Evolutionary conservation across 2,797 vertebrate species (phyloP).

Genomic region (Schizothorax lantsangensis): DNA sequence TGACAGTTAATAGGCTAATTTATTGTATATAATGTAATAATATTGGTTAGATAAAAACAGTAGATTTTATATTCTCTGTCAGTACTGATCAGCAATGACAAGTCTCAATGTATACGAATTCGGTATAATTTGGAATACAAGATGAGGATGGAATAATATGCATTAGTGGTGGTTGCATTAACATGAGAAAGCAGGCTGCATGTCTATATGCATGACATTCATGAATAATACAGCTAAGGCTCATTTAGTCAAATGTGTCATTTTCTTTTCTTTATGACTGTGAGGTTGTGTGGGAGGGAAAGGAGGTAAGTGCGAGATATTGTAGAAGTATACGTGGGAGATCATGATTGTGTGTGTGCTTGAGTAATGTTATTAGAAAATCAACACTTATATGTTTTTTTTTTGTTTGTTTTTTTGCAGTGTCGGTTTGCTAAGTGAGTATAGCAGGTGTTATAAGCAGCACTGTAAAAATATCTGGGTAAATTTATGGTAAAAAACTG

Average conservation of each 20-base stretch:
- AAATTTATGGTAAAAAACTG: background rate
- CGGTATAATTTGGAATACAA: constrained; percentile 1
- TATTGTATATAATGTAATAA: background rate
- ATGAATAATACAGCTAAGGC: constrained; percentile 43
- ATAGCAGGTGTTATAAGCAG: background rate
- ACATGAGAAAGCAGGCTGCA: constrained; percentile 20
- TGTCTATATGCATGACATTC: constrained; percentile 36
- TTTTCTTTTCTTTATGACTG: constrained; percentile 43
- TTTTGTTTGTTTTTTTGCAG: background rate
- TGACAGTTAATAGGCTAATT: too few species aligned
- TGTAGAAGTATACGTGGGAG: constrained; percentile 29
- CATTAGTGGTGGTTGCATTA: constrained; percentile 21
- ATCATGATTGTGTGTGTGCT: constrained; percentile 38
- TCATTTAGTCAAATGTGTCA: constrained; percentile 33
- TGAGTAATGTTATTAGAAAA: constrained; percentile 39
- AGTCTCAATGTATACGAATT: background rate
- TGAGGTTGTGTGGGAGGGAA: constrained; percentile 35
- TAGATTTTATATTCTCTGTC: background rate
- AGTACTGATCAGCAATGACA: background rate
- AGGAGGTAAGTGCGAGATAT: constrained; percentile 25
- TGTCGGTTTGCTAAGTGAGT: background rate
- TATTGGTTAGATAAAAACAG: background rate
- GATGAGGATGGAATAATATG: constrained; percentile 16
- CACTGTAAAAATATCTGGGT: background rate
- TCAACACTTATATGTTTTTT: constrained; percentile 20